Evolutionary conservation across 2,797 vertebrate species (phyloP).

Genomic region (Chanos chanos): DNA sequence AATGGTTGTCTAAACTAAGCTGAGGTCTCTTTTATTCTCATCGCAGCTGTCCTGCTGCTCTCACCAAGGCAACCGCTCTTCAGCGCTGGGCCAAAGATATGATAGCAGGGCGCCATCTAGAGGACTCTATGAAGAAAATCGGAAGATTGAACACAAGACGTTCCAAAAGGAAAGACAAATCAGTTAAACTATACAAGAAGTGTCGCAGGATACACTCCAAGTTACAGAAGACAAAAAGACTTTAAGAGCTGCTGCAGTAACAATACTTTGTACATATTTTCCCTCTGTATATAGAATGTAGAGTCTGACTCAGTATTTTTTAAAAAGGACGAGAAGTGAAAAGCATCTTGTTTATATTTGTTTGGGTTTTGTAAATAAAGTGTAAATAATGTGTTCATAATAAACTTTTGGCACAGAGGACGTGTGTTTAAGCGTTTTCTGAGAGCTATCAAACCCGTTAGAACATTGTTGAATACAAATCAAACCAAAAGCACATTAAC

Average conservation of each 20-base stretch:
- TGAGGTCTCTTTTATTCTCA: slow-evolving; percentile 33
- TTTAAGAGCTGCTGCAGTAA: neutral
- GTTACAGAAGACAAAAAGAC: slow-evolving; percentile 5
- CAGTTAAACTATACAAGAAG: slow-evolving; percentile 53
- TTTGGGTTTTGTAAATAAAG: slow-evolving; percentile 21
- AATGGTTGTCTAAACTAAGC: no score
- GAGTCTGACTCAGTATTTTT: no score
- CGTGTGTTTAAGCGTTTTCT: neutral
- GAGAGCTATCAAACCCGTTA: no score
- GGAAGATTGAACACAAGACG: slow-evolving; percentile 25
- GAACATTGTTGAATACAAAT: no score
- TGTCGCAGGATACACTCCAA: slow-evolving; percentile 59
- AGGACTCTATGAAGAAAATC: slow-evolving; percentile 40
- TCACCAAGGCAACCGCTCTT: slow-evolving; percentile 44
- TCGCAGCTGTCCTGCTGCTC: slow-evolving; percentile 43
- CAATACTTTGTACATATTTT: no score
- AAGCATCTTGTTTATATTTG: neutral
- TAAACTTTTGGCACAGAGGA: neutral
- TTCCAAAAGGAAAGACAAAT: slow-evolving; percentile 40
- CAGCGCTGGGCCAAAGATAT: slow-evolving; percentile 33
- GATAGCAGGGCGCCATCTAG: slow-evolving; percentile 52
- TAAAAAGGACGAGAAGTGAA: neutral
- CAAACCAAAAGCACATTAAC: no score
- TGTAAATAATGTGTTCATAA: slow-evolving; percentile 16
- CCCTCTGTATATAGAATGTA: no score